Evolutionary conservation across 2,888 invertebrate species (phyloP).

Genomic region (Siphlonurus alternatus): DNA sequence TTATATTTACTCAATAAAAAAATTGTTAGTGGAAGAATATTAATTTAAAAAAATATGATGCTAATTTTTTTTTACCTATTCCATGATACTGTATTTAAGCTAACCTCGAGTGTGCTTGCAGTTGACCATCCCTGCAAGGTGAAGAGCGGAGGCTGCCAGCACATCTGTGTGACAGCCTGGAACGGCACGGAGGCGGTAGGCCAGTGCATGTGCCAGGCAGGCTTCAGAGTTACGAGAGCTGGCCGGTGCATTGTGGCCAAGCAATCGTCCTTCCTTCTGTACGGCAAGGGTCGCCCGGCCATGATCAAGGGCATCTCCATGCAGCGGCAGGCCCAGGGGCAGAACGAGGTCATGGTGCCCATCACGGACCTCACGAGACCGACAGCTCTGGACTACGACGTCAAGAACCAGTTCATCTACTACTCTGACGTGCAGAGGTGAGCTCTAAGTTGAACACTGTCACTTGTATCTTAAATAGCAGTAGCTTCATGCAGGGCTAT

Average conservation of each 20-base stretch:
- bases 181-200: conserved; percentile 32
- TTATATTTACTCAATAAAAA: too few relatives aligned
- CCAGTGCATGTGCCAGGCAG: conserved; percentile 55
- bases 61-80: too few relatives aligned
- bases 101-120: conserved; percentile 17
- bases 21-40: too few relatives aligned
- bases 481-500: neutral
- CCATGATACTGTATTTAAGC: too few relatives aligned
- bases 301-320: conserved; percentile 48
- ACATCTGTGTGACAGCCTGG: conserved; percentile 56
- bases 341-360: conserved; percentile 45
- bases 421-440: conserved; percentile 39
- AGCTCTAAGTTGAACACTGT: conserved; percentile 8
- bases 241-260: conserved; percentile 44
- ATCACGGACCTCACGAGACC: conserved; percentile 47
- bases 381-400: conserved; percentile 50
- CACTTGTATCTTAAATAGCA: neutral
- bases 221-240: conserved; percentile 40
- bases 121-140: conserved; percentile 50
- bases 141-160: conserved; percentile 52
- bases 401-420: conserved; percentile 39
- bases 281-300: conserved; percentile 46
- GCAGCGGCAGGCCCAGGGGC: conserved; percentile 24
- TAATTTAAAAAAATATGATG: too few relatives aligned
- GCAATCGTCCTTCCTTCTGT: conserved; percentile 44